A percentile compares a stretch with the other conserved stretches of the same genome.
phyloP scores from a whole-genome alignment of 2,888 invertebrate species.

The Calameuta filiformis region DNA sequence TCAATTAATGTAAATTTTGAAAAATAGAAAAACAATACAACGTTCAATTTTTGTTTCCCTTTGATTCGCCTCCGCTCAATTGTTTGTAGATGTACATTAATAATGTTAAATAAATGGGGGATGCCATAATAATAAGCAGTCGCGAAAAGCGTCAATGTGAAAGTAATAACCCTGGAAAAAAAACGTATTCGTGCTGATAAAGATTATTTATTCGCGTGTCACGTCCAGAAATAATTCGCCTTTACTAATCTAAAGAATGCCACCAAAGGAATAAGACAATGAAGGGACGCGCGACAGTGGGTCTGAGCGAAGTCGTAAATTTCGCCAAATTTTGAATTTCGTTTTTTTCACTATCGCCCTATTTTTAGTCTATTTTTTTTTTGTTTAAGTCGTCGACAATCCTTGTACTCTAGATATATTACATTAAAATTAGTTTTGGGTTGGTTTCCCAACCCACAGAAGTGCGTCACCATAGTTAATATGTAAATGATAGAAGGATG shows the following conservation, averaged over 20 bases:
- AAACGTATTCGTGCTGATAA: background rate
- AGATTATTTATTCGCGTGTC: background rate
- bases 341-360: background rate
- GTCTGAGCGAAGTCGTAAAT: background rate
- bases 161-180: background rate
- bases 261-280: background rate
- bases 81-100: background rate
- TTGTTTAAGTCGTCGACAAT: slow-evolving; percentile 13
- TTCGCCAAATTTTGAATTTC: slow-evolving; percentile 9
- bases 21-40: background rate
- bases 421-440: slow-evolving; percentile 19
- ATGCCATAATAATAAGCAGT: background rate
- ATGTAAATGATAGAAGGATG: slow-evolving; percentile 32
- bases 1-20: background rate
- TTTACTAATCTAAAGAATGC: background rate
- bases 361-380: background rate
- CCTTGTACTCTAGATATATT: slow-evolving; percentile 19
- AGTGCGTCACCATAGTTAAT: slow-evolving; percentile 51
- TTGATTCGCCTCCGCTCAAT: background rate
- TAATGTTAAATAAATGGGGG: background rate
- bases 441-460: slow-evolving; percentile 28
- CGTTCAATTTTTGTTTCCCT: background rate
- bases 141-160: background rate
- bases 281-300: background rate
- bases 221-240: background rate